These are phyloP conservation scores for Oncorhynchus masou DNA, from an alignment of 2,113 vertebrate genomes.

Conservation along the genomic window DNA sequence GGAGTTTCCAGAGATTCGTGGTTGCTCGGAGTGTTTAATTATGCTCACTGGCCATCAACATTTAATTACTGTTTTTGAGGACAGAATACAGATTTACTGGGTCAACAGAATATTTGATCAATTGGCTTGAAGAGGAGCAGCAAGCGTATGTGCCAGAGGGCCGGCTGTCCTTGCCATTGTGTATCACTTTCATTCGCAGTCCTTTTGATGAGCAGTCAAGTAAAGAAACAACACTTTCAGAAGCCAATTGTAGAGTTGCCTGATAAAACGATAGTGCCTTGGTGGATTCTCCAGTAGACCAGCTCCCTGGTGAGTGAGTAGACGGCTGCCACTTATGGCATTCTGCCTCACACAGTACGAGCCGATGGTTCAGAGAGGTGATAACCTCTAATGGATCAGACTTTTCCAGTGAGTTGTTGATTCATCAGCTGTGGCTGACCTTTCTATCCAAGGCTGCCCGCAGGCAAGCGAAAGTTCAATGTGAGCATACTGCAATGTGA, in stretches of 20 bases:
- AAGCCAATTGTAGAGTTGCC: background rate
- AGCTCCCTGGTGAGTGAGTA: background rate
- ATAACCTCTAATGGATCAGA: background rate
- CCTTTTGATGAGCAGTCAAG: background rate
- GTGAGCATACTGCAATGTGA: background rate
- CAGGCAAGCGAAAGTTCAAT: conserved; percentile 18
- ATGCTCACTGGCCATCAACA: conserved; percentile 32
- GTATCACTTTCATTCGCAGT: background rate
- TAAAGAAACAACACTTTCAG: background rate
- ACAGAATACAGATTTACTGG: conserved; percentile 41
- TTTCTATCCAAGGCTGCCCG: conserved; percentile 8
- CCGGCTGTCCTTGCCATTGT: background rate
- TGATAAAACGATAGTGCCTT: background rate
- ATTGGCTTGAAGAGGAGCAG: conserved; percentile 19
- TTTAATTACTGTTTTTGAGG: conserved; percentile 42
- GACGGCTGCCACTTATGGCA: no score
- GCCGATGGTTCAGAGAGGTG: no score
- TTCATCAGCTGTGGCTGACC: conserved; percentile 8
- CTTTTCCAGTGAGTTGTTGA: background rate
- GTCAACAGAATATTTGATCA: conserved; percentile 53
- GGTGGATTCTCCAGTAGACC: background rate
- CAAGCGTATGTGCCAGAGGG: background rate
- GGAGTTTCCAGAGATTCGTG: conserved; percentile 29
- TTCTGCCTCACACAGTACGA: no score
- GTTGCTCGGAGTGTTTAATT: conserved; percentile 43